Percentiles rank a stretch among this genome's conserved stretches.
phyloP scores from a whole-genome alignment of 1,140 invertebrate genomes.

The Mya arenaria region DNA sequence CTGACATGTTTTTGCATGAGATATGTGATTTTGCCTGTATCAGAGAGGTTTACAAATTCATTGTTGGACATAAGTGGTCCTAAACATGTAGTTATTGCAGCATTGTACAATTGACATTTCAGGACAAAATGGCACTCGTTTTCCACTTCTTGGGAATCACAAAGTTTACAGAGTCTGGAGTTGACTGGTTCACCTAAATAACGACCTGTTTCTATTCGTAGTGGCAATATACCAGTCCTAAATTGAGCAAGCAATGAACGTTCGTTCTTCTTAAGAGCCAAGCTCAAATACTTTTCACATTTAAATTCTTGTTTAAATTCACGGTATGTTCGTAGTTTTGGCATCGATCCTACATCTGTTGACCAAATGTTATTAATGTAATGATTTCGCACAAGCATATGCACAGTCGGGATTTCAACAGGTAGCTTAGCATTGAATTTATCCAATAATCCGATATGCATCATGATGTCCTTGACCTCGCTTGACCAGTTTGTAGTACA shows the following conservation, averaged over 20 bases:
- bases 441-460: background rate
- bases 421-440: background rate
- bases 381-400: background rate
- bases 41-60: no score
- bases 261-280: background rate
- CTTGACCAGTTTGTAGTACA: constrained; percentile 37
- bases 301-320: background rate
- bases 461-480: constrained; percentile 22
- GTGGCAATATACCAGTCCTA: background rate
- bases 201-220: background rate
- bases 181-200: background rate
- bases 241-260: background rate
- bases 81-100: no score
- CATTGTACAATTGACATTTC: no score
- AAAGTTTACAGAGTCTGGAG: background rate
- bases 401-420: background rate
- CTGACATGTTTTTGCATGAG: no score
- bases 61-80: no score
- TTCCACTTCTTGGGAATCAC: no score
- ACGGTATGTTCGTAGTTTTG: background rate
- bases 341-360: background rate
- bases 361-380: background rate
- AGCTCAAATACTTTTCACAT: background rate
- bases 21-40: no score
- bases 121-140: no score